These are phyloP conservation scores for Perca fluviatilis DNA, from an alignment of 2,113 vertebrate genomes.

Conservation along the genomic window DNA sequence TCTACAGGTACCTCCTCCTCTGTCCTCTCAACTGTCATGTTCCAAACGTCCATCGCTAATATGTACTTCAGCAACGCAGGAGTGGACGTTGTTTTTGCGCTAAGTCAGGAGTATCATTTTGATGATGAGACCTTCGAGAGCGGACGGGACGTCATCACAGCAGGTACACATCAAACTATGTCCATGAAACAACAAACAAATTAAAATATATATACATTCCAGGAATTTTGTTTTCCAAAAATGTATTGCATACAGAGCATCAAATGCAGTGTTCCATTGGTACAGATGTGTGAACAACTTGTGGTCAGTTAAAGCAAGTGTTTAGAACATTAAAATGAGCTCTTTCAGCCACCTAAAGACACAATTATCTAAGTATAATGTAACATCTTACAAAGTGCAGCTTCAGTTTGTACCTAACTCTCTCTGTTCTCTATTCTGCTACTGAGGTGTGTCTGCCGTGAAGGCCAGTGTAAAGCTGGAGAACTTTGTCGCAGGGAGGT, in stretches of 20 bases:
- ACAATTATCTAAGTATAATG: background rate
- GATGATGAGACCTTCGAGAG: slow-evolving; percentile 66
- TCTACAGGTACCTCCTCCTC: background rate
- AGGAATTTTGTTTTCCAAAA: background rate
- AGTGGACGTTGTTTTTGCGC: slow-evolving; percentile 50
- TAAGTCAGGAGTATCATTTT: slow-evolving; percentile 70
- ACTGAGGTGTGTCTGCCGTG: slow-evolving; percentile 64
- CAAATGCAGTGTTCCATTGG: background rate
- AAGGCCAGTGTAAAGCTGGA: slow-evolving; percentile 67
- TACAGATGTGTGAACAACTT: background rate
- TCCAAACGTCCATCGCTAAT: slow-evolving; percentile 40
- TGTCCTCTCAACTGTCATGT: slow-evolving; percentile 51
- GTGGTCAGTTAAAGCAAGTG: background rate
- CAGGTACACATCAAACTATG: slow-evolving; percentile 37
- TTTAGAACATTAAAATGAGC: background rate
- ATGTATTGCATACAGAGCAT: background rate
- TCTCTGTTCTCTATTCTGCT: background rate
- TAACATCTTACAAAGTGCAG: background rate
- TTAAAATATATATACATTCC: background rate
- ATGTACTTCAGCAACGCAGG: slow-evolving; percentile 69
- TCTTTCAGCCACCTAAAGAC: background rate
- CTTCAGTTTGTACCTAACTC: background rate
- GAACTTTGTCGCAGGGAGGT: slow-evolving; percentile 49
- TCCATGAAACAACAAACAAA: background rate
- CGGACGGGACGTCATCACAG: slow-evolving; percentile 69